Base-by-base conservation (phyloP, 2,113 vertebrate species). In the Phaetusa simplex region DNA sequence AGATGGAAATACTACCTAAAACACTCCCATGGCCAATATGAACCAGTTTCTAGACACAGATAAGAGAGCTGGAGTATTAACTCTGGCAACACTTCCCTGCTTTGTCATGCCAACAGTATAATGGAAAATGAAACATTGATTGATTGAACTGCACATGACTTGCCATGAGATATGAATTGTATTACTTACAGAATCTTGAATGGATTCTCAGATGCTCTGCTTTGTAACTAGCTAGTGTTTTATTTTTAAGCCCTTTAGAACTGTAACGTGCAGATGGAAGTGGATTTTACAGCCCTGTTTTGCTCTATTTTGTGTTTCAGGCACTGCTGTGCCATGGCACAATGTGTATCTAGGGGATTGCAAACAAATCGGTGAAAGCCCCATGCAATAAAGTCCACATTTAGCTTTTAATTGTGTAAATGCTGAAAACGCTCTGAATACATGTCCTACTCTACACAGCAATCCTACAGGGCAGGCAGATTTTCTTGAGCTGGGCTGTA, bases 101-200 rank as follows among this genome's bases (percentile, higher is more conserved):
- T 91, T 93, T 88, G 59, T 67, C 92, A 88, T 90, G 82, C 90
- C 83, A 96, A 53, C 22, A 53, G 58, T 11, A n/a, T 36, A 94
- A 95, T 53, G 52, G 84, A 76, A 96, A 95, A 96, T 40, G 87
- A 91, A 96, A 61, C 69, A 64, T 0, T 72, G 82, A 94, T 55
- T 79, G 66, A 87, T 38, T 55, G 45, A 88, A 71, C 26, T 66
- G 83, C 80, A 65, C 40, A 10, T 8, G 61, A 56, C 47, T 69
- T 76, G 56, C 71, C 59, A 55, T 38, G 52, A 89, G n/a, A 88
- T 40, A 69, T 27, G 16, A 73, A 89, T 2, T 2, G 29, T 40
- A 65, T 87, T 87, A 56, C 58, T 91, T 78, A 53, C 32, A 93
- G 71, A 34, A 72, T n/a, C 12, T 7, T 50, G 45, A 95, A 72